Base-by-base conservation (phyloP, 2,797 vertebrate species). In the Anas capensis region DNA sequence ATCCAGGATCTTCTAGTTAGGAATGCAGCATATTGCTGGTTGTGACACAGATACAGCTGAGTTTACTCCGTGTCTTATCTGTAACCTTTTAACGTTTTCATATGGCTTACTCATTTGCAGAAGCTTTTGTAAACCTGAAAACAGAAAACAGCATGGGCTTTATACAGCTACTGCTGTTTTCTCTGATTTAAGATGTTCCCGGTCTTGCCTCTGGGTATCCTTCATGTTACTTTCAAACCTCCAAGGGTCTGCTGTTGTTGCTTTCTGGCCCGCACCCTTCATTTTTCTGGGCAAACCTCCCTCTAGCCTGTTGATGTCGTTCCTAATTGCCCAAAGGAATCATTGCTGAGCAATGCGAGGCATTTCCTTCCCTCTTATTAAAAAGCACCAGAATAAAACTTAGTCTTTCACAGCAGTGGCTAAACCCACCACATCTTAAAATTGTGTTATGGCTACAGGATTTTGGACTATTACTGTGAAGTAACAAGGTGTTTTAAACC, bases 361-460 rank as follows among this genome's bases (percentile, higher is more conserved):
- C 90, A 97, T 97, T 97, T 97, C 96, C 96, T 97, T 96, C 73
- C 68, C 81, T 83, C 91, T 93, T 96, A 92, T 94, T 96, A 95
- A 94, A 95, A 97, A 92, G 68, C 82, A 95, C 81, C 78, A 93
- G 95, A 96, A 96, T 87, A 96, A 97, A 95, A 93, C 46, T 58
- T 88, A 86, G 78, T 64, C 77, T 94, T 92, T 83, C 31, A 54
- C 31, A 80, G 87, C 86, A 75, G 75, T 88, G 48, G 70, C 90
- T 89, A 61, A 84, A 93, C 70, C 78, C 49, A 40, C 53, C 49
- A 65, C 27, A 21, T 88, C 73, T 89, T 90, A 68, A 85, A 53
- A 23, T 19, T 68, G 34, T 86, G 27, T 79, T 80, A 73, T 54
- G 76, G 53, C 69, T 93, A 75, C 53, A 85, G 69, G 44, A 42